Conservation (phyloP, 2,113 vertebrate species). For the Oncorhynchus clarkii region DNA sequence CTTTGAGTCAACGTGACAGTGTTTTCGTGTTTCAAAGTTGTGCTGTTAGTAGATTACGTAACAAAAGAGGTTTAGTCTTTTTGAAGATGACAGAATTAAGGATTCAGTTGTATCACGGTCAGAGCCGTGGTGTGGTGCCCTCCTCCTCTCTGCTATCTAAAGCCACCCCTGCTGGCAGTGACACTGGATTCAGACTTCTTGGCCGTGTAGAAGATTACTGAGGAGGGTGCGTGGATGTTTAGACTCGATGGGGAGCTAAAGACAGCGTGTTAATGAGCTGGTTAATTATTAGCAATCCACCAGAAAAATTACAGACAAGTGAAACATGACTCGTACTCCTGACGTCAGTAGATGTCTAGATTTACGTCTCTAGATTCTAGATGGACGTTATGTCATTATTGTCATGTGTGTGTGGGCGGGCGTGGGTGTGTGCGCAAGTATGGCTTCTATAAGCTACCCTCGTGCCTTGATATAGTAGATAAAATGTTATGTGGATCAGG, state of each 20-base stretch:
- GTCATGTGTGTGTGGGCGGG: too few relatives aligned
- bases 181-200: conserved; percentile 15
- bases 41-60: conserved; percentile 14
- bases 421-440: not conserved
- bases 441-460: not conserved
- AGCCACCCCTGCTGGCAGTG: conserved; percentile 26
- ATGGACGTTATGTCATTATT: too few relatives aligned
- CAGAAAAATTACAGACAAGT: not conserved
- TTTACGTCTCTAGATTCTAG: too few relatives aligned
- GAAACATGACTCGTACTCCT: conserved; percentile 7
- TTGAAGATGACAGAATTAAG: conserved; percentile 43
- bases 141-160: conserved; percentile 41
- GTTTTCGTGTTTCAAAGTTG: not conserved
- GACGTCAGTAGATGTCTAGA: not conserved
- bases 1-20: too few relatives aligned
- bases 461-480: not conserved
- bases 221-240: not conserved
- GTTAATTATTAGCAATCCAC: conserved; percentile 29
- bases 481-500: not conserved
- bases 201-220: conserved; percentile 14
- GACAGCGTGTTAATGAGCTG: not conserved
- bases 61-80: conserved; percentile 3
- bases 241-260: conserved; percentile 20
- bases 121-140: not conserved
- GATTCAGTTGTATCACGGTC: conserved; percentile 31